These are phyloP conservation scores for Percopsis omiscomaycus DNA, from an alignment of 2,797 vertebrate genomes.

Conservation along the genomic window DNA sequence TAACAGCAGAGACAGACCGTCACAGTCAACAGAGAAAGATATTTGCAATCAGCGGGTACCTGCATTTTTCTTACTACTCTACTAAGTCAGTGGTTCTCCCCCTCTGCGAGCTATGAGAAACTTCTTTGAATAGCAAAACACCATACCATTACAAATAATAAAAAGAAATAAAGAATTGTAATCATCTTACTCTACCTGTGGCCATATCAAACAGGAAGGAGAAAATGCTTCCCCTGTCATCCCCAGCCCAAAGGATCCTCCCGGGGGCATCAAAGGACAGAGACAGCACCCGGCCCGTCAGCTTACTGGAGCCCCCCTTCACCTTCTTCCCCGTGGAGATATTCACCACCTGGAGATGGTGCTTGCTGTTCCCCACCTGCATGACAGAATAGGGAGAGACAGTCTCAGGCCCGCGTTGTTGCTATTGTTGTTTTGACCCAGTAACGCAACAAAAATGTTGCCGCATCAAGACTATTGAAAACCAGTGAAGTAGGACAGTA, in stretches of 20 bases:
- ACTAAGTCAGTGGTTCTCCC: background rate
- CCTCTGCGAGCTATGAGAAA: too few relatives aligned
- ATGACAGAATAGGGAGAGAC: slow-evolving; percentile 38
- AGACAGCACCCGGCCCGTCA: slow-evolving; percentile 88
- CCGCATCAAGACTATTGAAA: slow-evolving; percentile 1
- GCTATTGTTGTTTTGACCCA: background rate
- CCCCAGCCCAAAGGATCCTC: slow-evolving; percentile 90
- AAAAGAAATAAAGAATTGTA: too few relatives aligned
- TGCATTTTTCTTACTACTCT: background rate
- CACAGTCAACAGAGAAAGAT: too few relatives aligned
- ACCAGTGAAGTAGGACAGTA: background rate
- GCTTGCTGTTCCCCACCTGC: slow-evolving; percentile 91
- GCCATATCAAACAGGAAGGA: slow-evolving; percentile 96
- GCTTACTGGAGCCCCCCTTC: slow-evolving; percentile 90
- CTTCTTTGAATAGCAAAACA: too few relatives aligned
- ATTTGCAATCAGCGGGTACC: too few relatives aligned
- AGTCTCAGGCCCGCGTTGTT: slow-evolving; percentile 1
- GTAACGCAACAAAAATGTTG: too few relatives aligned
- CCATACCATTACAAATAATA: too few relatives aligned
- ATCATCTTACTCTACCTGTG: slow-evolving; percentile 37
- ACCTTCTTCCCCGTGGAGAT: slow-evolving; percentile 95
- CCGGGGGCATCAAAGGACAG: slow-evolving; percentile 92
- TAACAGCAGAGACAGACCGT: slow-evolving; percentile 20
- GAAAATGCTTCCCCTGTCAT: slow-evolving; percentile 90
- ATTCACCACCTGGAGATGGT: slow-evolving; percentile 91